Evolutionary conservation across 2,888 invertebrate genomes (phyloP), one percentile per base, ranked within the genome.

Genomic region (Stegophylla sp.): DNA sequence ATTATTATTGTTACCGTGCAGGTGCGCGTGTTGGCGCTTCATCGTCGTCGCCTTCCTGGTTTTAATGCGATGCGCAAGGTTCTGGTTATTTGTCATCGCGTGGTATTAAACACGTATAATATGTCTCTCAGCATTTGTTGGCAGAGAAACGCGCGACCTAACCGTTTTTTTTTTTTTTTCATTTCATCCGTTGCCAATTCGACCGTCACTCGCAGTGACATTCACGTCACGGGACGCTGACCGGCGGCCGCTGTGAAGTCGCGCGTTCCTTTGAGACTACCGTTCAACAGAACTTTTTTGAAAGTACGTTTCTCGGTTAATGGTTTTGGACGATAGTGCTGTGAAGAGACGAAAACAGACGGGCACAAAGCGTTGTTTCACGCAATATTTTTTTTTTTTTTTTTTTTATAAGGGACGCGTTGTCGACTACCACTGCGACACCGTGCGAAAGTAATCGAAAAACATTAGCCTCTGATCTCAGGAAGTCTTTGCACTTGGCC

Each of bases 11-110:
- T n/a, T n/a, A n/a, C n/a, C n/a, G n/a, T n/a, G n/a, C n/a, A n/a
- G n/a, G n/a, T n/a, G n/a, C n/a, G n/a, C n/a, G n/a, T n/a, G n/a
- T n/a, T n/a, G n/a, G n/a, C n/a, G n/a, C n/a, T n/a, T n/a, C n/a
- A n/a, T n/a, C n/a, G n/a, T n/a, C 17, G 56, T 56, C 56, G 23
- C 56, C 23, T 56, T 56, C 56, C 56, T 20, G 56, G 56, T 56
- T 4, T 56, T 56, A 56, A 56, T 56, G 56, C 56, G 23, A 56
- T 23, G 56, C 20, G 56, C 56, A 20, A 56, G 56, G 56, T 56
- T 56, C 12, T 12, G 15, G 13, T 13, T 48, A 48, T 48, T 48
- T 15, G 48, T 48, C 48, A 48, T 48, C 51, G 17, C 51, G 51
- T 1, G 51, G 15, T 2, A 17, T 51, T 17, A 51, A 4, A 15